phyloP scores from a whole-genome alignment of 30 jellyfish, hydroid and myxozoan species.

The Rhopilema esculentum region DNA sequence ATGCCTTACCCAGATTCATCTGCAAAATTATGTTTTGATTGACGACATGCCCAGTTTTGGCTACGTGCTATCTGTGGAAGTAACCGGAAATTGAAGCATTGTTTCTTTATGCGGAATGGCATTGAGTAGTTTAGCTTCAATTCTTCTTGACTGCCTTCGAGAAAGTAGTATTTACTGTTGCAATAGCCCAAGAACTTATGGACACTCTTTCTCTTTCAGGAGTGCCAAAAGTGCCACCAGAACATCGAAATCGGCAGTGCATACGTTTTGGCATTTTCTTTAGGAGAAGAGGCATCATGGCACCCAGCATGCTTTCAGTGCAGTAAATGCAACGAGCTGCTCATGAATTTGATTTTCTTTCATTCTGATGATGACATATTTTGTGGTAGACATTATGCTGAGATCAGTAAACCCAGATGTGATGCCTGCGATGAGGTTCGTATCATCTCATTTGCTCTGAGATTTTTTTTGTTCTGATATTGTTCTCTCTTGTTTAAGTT shows the following conservation, averaged over 20 bases:
- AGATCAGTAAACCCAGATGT: slow-evolving; percentile 91
- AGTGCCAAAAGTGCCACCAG: slow-evolving; percentile 75
- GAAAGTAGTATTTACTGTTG: too few species aligned
- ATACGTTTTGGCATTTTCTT: slow-evolving; percentile 74
- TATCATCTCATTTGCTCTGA: neutral
- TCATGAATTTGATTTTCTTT: slow-evolving; percentile 83
- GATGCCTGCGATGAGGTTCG: slow-evolving; percentile 97
- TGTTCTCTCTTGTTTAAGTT: too few species aligned
- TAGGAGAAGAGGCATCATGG: slow-evolving; percentile 90
- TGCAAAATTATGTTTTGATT: too few species aligned
- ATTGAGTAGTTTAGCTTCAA: too few species aligned
- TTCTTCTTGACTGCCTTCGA: too few species aligned
- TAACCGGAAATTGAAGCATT: too few species aligned
- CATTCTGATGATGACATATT: slow-evolving; percentile 73
- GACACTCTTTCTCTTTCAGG: slow-evolving; percentile 42
- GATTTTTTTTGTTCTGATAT: too few species aligned
- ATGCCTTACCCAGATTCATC: too few species aligned
- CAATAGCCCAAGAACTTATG: too few species aligned
- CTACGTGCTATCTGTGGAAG: neutral
- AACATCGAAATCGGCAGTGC: slow-evolving; percentile 71
- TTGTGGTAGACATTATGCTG: slow-evolving; percentile 97
- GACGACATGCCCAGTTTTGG: neutral
- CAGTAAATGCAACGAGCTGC: slow-evolving; percentile 84
- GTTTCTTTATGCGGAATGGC: too few species aligned
- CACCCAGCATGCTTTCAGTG: slow-evolving; percentile 96